Evolutionary conservation across 2,113 vertebrate genomes (phyloP).

Genomic region (Shinisaurus crocodilurus): DNA sequence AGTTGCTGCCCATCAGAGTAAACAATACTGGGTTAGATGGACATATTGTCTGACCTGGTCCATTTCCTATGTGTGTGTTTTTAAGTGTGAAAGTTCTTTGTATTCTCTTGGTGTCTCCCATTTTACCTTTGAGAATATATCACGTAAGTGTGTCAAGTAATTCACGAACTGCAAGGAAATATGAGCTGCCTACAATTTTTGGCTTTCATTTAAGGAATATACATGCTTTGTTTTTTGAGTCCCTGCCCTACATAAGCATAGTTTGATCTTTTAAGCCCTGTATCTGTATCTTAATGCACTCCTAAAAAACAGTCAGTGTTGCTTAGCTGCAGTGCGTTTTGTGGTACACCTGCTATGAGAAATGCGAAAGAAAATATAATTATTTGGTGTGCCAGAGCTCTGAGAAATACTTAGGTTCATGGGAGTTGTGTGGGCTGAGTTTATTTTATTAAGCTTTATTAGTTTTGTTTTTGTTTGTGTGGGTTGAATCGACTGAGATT

Average conservation of each 20-base stretch:
- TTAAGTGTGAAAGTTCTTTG: neutral
- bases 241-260: neutral
- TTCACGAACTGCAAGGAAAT: neutral
- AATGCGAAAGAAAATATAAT: conserved; percentile 36
- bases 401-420: conserved; percentile 29
- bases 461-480: conserved; percentile 33
- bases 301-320: neutral
- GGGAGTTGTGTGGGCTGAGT: conserved; percentile 13
- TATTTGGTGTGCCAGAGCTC: neutral
- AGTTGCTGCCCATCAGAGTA: neutral
- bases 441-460: conserved; percentile 30
- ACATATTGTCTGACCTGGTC: neutral
- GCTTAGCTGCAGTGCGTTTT: neutral
- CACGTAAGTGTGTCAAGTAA: neutral
- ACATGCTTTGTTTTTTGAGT: neutral
- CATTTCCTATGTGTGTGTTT: neutral
- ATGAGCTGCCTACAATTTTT: neutral
- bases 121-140: neutral
- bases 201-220: neutral
- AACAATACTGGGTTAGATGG: neutral
- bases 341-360: neutral
- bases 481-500: conserved; percentile 24
- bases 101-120: neutral
- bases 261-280: neutral
- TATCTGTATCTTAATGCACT: neutral